Evolutionary conservation across 2,113 vertebrate genomes (phyloP).

Genomic region (Martes martes): DNA sequence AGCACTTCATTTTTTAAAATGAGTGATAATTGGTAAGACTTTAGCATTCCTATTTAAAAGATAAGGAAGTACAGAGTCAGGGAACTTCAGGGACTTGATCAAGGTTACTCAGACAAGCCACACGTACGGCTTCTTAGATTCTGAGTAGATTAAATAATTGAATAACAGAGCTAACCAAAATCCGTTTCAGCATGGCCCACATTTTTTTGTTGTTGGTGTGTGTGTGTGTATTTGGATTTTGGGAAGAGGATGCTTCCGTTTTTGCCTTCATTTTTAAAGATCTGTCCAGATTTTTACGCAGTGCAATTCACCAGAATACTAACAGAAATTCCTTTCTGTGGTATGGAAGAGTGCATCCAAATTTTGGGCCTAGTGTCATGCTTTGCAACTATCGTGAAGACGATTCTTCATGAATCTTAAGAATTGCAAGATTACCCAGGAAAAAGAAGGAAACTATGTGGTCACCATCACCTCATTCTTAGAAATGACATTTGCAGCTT

Average conservation of each 20-base stretch:
- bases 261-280: background rate
- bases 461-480: background rate
- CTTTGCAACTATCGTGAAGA: background rate
- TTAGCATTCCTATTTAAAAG: slow-evolving; percentile 33
- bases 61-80: background rate
- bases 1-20: slow-evolving; percentile 50
- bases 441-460: background rate
- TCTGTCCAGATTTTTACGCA: background rate
- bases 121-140: background rate
- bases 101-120: background rate
- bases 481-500: background rate
- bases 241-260: background rate
- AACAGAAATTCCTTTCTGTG: background rate
- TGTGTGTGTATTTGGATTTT: background rate
- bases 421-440: background rate
- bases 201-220: no score
- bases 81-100: background rate
- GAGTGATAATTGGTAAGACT: slow-evolving; percentile 48
- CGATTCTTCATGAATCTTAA: background rate
- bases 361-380: background rate
- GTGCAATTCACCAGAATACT: background rate
- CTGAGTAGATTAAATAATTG: background rate
- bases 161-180: background rate
- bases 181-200: background rate
- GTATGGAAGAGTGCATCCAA: background rate